Percentiles rank a stretch among this genome's conserved stretches.
Conservation (phyloP, 2,113 vertebrate genomes). For the Zosterops lateralis region DNA sequence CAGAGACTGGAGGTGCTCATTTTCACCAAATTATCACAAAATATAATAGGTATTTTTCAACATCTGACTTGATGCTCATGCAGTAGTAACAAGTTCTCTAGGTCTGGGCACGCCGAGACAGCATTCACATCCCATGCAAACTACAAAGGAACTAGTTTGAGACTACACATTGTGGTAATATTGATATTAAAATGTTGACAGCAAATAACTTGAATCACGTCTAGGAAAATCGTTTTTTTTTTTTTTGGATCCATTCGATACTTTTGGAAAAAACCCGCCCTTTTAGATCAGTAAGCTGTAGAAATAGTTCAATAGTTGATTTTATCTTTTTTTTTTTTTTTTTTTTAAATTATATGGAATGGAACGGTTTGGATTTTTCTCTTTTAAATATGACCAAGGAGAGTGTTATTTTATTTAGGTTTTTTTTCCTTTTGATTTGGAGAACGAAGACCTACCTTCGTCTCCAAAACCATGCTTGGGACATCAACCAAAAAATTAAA, state of each 20-base stretch:
- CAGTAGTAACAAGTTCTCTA: conserved; percentile 77
- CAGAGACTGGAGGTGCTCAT: conserved; percentile 73
- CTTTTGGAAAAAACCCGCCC: conserved; percentile 43
- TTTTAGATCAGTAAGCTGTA: conserved; percentile 32
- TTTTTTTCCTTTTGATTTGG: conserved; percentile 20
- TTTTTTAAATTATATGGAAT: conserved; percentile 49
- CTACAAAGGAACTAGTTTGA: conserved; percentile 84
- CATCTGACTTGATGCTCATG: conserved; percentile 82
- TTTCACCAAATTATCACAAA: conserved; percentile 79
- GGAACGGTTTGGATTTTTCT: conserved; percentile 46
- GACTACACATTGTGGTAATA: conserved; percentile 83
- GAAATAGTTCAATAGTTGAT: neutral
- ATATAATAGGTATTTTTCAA: conserved; percentile 73
- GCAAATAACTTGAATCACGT: conserved; percentile 73
- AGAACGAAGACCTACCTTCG: conserved; percentile 49
- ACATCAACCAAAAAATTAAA: conserved; percentile 58
- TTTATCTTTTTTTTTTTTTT: neutral
- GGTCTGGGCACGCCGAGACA: conserved; percentile 79
- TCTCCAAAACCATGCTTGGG: conserved; percentile 58
- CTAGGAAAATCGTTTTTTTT: conserved; percentile 55
- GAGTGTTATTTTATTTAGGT: neutral
- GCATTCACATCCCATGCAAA: conserved; percentile 91
- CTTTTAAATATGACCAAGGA: conserved; percentile 19
- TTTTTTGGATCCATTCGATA: conserved; percentile 77
- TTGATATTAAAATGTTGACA: conserved; percentile 81